A percentile compares a stretch with the other conserved stretches of the same genome.
Conservation (phyloP, 2,113 vertebrate species). For the Nibea albiflora region DNA sequence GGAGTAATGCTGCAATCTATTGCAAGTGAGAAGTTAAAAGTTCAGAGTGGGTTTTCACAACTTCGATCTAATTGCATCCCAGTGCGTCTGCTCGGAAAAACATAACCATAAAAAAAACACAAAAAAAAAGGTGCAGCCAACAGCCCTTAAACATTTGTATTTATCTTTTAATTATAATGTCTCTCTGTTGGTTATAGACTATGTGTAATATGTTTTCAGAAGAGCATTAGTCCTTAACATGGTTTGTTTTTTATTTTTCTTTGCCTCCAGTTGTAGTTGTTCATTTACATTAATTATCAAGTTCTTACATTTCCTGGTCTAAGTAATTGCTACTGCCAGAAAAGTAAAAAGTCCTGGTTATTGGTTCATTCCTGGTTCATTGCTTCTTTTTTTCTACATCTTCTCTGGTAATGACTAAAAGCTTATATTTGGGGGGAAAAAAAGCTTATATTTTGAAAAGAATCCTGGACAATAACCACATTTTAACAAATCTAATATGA, state of each 20-base stretch:
- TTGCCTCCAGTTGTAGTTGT: neutral
- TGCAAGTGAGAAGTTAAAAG: no score
- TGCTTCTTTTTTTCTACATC: neutral
- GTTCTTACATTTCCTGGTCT: neutral
- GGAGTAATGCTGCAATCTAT: no score
- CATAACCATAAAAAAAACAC: no score
- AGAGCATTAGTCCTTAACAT: neutral
- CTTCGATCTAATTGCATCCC: no score
- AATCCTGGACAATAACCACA: neutral
- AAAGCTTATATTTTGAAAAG: neutral
- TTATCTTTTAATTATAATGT: neutral
- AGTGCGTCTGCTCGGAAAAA: no score
- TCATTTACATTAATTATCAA: neutral
- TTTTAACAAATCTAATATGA: neutral
- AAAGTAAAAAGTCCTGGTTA: neutral
- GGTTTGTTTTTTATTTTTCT: neutral
- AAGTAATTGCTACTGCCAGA: conserved; percentile 2
- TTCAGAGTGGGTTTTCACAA: no score
- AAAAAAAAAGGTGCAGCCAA: neutral
- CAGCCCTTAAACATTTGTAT: neutral
- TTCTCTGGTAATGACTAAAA: neutral
- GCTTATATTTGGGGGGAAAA: no score
- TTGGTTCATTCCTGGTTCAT: no score
- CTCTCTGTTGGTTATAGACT: neutral
- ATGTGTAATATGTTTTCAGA: neutral